These are phyloP conservation scores for Portevinia maculata DNA, from an alignment of 2,888 invertebrate species.

Conservation along the genomic window DNA sequence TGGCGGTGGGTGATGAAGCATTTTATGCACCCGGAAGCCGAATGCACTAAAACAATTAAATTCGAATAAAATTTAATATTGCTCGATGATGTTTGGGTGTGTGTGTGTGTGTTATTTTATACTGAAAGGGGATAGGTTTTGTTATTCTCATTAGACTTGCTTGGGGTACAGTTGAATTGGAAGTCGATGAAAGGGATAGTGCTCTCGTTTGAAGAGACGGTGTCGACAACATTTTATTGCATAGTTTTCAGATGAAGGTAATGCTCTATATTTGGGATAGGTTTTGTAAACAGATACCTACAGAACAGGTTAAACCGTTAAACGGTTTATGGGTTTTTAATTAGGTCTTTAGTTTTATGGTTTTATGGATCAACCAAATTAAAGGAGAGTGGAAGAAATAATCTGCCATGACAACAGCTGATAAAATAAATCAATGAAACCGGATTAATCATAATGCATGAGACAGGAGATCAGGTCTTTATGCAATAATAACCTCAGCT, in stretches of 20 bases:
- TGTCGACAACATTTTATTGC: constrained; percentile 65
- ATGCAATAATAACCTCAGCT: too few relatives aligned
- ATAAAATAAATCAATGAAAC: too few relatives aligned
- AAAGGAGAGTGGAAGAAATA: not conserved
- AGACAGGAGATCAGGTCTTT: too few relatives aligned
- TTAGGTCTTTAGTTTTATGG: constrained; percentile 62
- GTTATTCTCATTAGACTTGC: constrained; percentile 18
- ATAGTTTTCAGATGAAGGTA: constrained; percentile 65
- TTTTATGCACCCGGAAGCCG: constrained; percentile 44
- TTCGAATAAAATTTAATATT: constrained; percentile 54
- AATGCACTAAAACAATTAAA: constrained; percentile 54
- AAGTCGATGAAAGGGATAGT: constrained; percentile 19
- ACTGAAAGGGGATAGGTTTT: too few relatives aligned
- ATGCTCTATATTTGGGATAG: constrained; percentile 66
- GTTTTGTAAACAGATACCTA: too few relatives aligned
- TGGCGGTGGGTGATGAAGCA: constrained; percentile 1
- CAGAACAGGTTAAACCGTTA: constrained; percentile 43
- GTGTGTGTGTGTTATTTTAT: too few relatives aligned
- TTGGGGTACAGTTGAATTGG: constrained; percentile 20
- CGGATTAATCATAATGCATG: too few relatives aligned
- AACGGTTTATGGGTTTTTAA: constrained; percentile 68
- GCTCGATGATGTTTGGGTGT: constrained; percentile 16
- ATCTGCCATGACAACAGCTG: too few relatives aligned
- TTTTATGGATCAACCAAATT: not conserved
- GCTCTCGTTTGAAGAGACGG: constrained; percentile 27